phyloP scores from a whole-genome alignment of 1,140 invertebrate genomes.

The Leucophenga varia region DNA sequence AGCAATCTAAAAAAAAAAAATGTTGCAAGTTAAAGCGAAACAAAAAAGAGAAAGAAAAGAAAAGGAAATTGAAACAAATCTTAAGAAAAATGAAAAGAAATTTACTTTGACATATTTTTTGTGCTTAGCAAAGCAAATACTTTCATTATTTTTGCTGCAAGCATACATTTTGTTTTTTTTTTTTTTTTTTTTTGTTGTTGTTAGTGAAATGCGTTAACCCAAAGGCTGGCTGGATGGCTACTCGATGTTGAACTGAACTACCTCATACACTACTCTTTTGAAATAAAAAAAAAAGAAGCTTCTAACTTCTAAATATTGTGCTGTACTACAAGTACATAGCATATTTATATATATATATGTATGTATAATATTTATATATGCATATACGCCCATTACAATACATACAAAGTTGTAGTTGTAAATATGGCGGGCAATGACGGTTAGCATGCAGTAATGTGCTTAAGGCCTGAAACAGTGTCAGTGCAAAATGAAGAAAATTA shows the following conservation, averaged over 20 bases:
- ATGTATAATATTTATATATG: too few relatives aligned
- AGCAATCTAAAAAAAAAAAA: slow-evolving; percentile 8
- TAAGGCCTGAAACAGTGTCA: too few relatives aligned
- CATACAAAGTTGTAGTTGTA: too few relatives aligned
- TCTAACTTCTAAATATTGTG: not conserved
- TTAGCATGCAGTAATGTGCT: too few relatives aligned
- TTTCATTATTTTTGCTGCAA: slow-evolving; percentile 52
- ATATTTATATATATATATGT: too few relatives aligned
- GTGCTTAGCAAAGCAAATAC: slow-evolving; percentile 54
- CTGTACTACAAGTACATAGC: not conserved
- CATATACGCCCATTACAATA: too few relatives aligned
- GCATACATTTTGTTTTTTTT: slow-evolving; percentile 45
- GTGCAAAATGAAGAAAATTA: too few relatives aligned
- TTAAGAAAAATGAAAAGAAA: slow-evolving; percentile 42
- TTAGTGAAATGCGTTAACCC: slow-evolving; percentile 1
- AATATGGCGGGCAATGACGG: too few relatives aligned
- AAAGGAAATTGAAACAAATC: not conserved
- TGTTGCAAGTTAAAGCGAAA: slow-evolving; percentile 7
- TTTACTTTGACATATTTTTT: slow-evolving; percentile 55
- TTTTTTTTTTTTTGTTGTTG: slow-evolving; percentile 20
- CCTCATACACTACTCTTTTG: not conserved
- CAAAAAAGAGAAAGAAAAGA: slow-evolving; percentile 12
- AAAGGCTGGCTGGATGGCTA: not conserved
- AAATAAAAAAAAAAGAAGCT: not conserved
- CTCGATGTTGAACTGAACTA: not conserved